phyloP scores from a whole-genome alignment of 2,113 vertebrate genomes.

The Sakesphorus luctuosus region DNA sequence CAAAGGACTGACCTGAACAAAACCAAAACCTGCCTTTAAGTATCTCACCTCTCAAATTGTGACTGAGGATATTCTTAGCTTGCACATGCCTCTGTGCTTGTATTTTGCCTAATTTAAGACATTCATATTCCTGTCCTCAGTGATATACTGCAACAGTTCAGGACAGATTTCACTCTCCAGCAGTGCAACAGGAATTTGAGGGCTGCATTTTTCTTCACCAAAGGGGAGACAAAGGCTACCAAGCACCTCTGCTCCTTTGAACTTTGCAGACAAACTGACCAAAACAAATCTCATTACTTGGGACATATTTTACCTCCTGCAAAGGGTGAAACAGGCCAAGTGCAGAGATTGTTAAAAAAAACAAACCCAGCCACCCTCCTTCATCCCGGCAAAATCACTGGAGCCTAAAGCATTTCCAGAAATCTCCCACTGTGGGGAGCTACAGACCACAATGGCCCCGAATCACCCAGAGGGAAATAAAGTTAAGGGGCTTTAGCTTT shows the following conservation, averaged over 20 bases:
- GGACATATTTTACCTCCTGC: slow-evolving; percentile 54
- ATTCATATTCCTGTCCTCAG: background rate
- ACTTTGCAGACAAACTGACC: background rate
- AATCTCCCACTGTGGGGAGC: slow-evolving; percentile 71
- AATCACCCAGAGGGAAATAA: background rate
- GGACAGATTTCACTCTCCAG: background rate
- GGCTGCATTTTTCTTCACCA: slow-evolving; percentile 3
- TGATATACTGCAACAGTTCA: background rate
- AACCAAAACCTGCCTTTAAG: background rate
- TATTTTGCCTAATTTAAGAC: background rate
- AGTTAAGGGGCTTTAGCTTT: background rate
- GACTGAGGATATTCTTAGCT: background rate
- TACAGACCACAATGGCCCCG: slow-evolving; percentile 55
- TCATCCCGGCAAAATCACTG: background rate
- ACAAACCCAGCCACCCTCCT: background rate
- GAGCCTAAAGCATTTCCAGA: slow-evolving; percentile 48
- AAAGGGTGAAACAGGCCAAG: slow-evolving; percentile 28
- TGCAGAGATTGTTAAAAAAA: background rate
- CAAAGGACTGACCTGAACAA: background rate
- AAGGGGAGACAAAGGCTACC: slow-evolving; percentile 4
- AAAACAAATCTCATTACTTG: slow-evolving; percentile 34
- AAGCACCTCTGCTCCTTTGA: slow-evolving; percentile 6
- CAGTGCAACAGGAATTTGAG: background rate
- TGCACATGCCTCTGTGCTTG: background rate
- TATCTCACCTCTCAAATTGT: background rate